Base-by-base conservation (phyloP, 2,113 vertebrate genomes). In the Cephalopterus ornatus region DNA sequence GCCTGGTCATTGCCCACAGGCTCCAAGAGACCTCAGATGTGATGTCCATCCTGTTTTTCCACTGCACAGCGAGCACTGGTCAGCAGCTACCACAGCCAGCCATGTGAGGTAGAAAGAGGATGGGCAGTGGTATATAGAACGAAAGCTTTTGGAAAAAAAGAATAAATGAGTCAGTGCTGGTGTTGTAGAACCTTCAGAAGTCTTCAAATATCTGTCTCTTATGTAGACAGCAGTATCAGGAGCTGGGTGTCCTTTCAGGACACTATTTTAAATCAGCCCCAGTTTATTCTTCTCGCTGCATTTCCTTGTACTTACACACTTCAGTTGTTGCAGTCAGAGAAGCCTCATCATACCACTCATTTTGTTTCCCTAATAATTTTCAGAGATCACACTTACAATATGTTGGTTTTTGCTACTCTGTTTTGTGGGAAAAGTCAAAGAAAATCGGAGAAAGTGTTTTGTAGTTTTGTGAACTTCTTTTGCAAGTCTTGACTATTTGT, bases 311-410 rank as follows among this genome's bases (percentile, higher is more conserved):
- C 15, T 74, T 71, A 56, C 8, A 35, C 16, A 28, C 27, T 82
- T 82, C 32, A 39, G 33, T 24, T 62, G 21, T 49, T 70, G 28
- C 6, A 47, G 3, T 70, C 58, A 42, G 41, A 59, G 30, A 87
- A 89, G 32, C 56, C 49, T 56, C 23, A 39, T 72, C 65, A 10
- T 14, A 47, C 16, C 0, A 0, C 8, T 74, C 24, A 3, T 49
- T 71, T 14, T 37, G 41, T 80, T 86, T 49, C n/a, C n/a, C 12
- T 58, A 58, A 52, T 52, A 70, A 67, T 50, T 84, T 77, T 24
- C 2, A 4, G 9, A 6, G 42, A 53, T 74, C 50, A 74, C 20
- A 22, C 12, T 73, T 73, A 66, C 7, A 66, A 28, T 23, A 6
- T 12, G 12, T 61, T 79, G 15, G 22, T 83, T n/a, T 76, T 80